A percentile compares a stretch with the other conserved stretches of the same genome.
These are phyloP conservation scores for Mongoloraphidia duomilia DNA, from an alignment of 2,888 invertebrate species.

Conservation along the genomic window DNA sequence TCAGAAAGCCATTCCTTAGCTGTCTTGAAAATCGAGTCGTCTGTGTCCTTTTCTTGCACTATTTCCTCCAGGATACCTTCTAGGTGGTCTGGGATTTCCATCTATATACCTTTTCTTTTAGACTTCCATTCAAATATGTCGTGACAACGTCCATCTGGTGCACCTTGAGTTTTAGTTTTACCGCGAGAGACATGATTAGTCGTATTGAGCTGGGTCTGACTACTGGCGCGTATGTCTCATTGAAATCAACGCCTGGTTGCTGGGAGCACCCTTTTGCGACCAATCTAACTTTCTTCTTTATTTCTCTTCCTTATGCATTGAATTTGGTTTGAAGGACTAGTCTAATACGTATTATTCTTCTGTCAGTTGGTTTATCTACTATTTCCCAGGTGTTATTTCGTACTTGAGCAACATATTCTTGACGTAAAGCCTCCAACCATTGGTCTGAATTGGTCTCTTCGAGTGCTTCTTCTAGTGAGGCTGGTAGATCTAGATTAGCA, in stretches of 20 bases:
- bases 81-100: conserved; percentile 8
- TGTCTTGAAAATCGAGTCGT: not conserved
- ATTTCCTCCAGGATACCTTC: not conserved
- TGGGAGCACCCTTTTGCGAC: conserved; percentile 19
- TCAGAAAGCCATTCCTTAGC: not conserved
- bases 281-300: conserved; percentile 16
- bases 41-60: not conserved
- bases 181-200: conserved; percentile 15
- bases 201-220: conserved; percentile 15
- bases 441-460: not conserved
- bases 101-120: conserved; percentile 13
- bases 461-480: not conserved
- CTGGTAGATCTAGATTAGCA: not conserved
- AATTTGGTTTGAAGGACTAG: conserved; percentile 15
- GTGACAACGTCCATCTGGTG: conserved; percentile 13
- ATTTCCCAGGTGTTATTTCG: conserved; percentile 7
- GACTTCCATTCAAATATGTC: conserved; percentile 13
- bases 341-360: conserved; percentile 11
- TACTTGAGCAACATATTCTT: no score
- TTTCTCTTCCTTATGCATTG: conserved; percentile 13
- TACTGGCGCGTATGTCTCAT: conserved; percentile 19
- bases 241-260: conserved; percentile 17
- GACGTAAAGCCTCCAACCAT: not conserved
- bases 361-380: conserved; percentile 4
- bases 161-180: conserved; percentile 10